Evolutionary conservation across 1,140 invertebrate genomes (phyloP).

Genomic region (Dufourea novaeangliae): DNA sequence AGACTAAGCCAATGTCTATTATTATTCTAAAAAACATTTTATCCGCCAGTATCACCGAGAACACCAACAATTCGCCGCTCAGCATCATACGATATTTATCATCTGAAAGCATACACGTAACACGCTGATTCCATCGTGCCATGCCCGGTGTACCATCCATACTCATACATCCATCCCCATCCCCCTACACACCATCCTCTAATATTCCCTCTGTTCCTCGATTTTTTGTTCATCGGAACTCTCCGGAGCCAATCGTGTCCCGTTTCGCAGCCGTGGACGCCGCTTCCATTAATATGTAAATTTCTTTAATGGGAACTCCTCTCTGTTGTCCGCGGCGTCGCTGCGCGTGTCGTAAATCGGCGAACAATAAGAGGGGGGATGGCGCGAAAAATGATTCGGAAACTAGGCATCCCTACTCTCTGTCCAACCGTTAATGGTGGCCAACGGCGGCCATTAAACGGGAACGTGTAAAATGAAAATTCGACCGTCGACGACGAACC

Average conservation of each 20-base stretch:
- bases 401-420: conserved; percentile 9
- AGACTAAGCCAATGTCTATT: too few species aligned
- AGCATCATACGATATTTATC: conserved; percentile 92
- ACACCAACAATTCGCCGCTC: conserved; percentile 88
- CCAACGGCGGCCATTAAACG: conserved; percentile 34
- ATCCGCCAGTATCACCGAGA: too few species aligned
- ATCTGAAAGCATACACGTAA: conserved; percentile 77
- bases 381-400: conserved; percentile 42
- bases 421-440: conserved; percentile 29
- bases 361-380: conserved; percentile 53
- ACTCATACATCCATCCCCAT: not conserved
- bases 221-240: conserved; percentile 19
- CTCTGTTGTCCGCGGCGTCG: conserved; percentile 47
- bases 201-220: not conserved
- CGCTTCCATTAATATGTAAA: conserved; percentile 74
- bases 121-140: conserved; percentile 5
- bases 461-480: conserved; percentile 45
- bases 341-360: conserved; percentile 48
- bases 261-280: conserved; percentile 9
- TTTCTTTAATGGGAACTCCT: conserved; percentile 72
- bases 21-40: too few species aligned
- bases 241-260: conserved; percentile 6
- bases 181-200: not conserved
- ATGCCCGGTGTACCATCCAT: too few species aligned
- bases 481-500: too few species aligned